These are phyloP conservation scores for Drosophila formosana DNA, from an alignment of 2,888 invertebrate species.

Conservation along the genomic window DNA sequence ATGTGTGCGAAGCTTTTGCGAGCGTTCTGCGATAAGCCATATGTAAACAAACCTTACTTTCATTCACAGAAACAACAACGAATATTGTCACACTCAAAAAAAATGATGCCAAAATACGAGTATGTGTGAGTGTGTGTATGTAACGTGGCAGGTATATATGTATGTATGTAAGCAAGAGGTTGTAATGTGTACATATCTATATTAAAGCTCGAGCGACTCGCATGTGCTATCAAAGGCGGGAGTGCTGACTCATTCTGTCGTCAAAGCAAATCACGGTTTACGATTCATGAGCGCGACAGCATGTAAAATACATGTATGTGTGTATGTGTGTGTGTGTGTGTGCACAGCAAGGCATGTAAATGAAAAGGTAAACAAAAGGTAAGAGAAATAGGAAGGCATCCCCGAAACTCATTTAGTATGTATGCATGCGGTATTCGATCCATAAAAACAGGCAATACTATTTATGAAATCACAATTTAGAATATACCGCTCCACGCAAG, in stretches of 20 bases:
- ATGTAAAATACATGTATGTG: slow-evolving; percentile 12
- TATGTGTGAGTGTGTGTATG: slow-evolving; percentile 12
- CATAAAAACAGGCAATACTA: neutral
- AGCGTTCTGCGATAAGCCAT: slow-evolving; percentile 58
- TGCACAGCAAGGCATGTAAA: slow-evolving; percentile 3
- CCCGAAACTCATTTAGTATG: slow-evolving; percentile 1
- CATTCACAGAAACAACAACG: slow-evolving; percentile 80
- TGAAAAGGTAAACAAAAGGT: slow-evolving; percentile 25
- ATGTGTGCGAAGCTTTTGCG: slow-evolving; percentile 43
- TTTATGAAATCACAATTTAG: neutral
- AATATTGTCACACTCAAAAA: slow-evolving; percentile 33
- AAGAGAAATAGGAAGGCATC: slow-evolving; percentile 1
- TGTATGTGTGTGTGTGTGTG: slow-evolving; percentile 3
- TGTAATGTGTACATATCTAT: slow-evolving; percentile 54
- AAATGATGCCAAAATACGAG: slow-evolving; percentile 14
- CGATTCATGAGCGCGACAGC: slow-evolving; percentile 19
- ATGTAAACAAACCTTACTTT: slow-evolving; percentile 83
- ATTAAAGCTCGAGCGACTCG: slow-evolving; percentile 54
- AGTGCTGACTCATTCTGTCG: slow-evolving; percentile 44
- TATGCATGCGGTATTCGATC: neutral
- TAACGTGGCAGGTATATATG: slow-evolving; percentile 5
- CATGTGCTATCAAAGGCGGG: slow-evolving; percentile 41
- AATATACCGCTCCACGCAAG: neutral
- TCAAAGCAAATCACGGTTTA: slow-evolving; percentile 51
- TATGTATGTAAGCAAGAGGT: neutral